These are phyloP conservation scores for Tetramorium parvispinum DNA, from an alignment of 1,140 invertebrate species.

Conservation along the genomic window DNA sequence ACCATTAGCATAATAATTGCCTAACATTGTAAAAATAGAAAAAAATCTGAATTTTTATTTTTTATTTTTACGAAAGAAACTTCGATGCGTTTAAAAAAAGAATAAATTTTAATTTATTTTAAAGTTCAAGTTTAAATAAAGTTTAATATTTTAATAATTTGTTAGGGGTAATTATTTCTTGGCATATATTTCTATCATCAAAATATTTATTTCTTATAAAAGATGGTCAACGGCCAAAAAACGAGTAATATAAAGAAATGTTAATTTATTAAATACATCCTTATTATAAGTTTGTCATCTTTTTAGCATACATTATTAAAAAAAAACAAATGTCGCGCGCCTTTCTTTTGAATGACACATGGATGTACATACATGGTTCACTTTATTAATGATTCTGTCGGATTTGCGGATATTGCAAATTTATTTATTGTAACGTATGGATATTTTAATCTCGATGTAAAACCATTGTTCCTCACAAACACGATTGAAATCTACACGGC, in stretches of 20 bases:
- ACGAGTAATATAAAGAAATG: too few species aligned
- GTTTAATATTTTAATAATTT: neutral
- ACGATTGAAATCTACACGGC: neutral
- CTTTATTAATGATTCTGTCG: constrained; percentile 16
- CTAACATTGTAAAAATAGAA: neutral
- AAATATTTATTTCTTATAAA: neutral
- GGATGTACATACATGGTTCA: neutral
- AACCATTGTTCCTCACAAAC: constrained; percentile 3
- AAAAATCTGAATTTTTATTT: neutral
- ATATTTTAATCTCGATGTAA: constrained; percentile 27
- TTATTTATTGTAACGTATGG: neutral
- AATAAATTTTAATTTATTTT: neutral
- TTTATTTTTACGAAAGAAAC: neutral
- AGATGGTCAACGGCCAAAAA: too few species aligned
- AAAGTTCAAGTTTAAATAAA: neutral
- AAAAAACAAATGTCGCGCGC: neutral
- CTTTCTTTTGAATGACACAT: neutral
- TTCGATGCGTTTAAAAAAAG: neutral
- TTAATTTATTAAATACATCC: too few species aligned
- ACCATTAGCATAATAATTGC: neutral
- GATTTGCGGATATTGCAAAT: neutral
- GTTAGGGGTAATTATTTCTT: neutral
- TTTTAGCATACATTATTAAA: neutral
- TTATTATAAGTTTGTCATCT: neutral
- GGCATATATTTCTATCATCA: neutral